Evolutionary conservation across 2,888 invertebrate species (phyloP).

Genomic region (Mesochorus sp.): DNA sequence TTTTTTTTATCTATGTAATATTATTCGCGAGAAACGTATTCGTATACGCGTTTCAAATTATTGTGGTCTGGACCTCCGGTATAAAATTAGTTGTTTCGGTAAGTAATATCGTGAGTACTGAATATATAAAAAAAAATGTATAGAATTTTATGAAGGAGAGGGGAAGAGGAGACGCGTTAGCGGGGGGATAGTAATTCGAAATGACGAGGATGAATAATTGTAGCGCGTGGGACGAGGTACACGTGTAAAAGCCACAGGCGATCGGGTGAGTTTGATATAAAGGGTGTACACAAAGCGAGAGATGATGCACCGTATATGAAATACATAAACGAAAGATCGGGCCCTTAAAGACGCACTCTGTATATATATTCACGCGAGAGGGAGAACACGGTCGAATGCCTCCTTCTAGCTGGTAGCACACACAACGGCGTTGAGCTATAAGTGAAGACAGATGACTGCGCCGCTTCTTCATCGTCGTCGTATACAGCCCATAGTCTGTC

Average conservation of each 20-base stretch:
- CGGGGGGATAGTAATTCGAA: constrained; percentile 37
- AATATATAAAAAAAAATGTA: too few species aligned
- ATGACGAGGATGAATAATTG: constrained; percentile 44
- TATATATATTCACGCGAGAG: background rate
- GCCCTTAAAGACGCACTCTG: background rate
- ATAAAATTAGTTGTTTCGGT: too few species aligned
- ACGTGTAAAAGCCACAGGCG: constrained; percentile 46
- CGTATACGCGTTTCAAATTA: too few species aligned
- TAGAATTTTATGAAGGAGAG: too few species aligned
- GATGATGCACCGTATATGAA: too few species aligned
- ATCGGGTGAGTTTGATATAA: background rate
- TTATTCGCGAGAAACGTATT: too few species aligned
- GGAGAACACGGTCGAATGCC: constrained; percentile 5
- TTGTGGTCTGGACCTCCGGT: too few species aligned
- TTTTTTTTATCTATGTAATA: background rate
- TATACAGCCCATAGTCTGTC: constrained; percentile 44
- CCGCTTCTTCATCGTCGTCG: constrained; percentile 65
- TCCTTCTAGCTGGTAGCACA: constrained; percentile 30
- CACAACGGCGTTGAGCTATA: constrained; percentile 39
- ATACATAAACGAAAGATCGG: constrained; percentile 17
- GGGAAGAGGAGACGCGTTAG: constrained; percentile 9
- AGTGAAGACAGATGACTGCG: constrained; percentile 73
- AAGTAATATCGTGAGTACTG: too few species aligned
- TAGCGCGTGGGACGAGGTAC: constrained; percentile 38
- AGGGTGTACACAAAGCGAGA: background rate